These are phyloP conservation scores for Sturmia bella DNA, from an alignment of 2,888 invertebrate species.

Conservation along the genomic window DNA sequence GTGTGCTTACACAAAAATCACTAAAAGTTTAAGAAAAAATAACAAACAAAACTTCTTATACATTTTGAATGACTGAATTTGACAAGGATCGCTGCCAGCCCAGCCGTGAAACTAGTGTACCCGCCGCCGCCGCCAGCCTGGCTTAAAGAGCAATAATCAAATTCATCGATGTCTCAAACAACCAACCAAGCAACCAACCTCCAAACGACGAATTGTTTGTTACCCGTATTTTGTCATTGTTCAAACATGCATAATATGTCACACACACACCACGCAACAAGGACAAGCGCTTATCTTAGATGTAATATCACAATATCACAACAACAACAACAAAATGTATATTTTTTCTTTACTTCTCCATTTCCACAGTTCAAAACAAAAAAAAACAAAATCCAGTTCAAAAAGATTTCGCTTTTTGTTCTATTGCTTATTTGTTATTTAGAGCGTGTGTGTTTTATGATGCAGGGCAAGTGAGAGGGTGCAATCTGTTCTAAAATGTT, in stretches of 20 bases:
- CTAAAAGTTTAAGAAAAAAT: neutral
- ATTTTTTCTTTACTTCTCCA: neutral
- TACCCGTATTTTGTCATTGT: conserved; percentile 35
- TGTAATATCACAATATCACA: conserved; percentile 59
- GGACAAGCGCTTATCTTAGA: conserved; percentile 56
- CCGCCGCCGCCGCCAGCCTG: conserved; percentile 1
- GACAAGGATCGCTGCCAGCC: conserved; percentile 41
- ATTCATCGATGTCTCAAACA: conserved; percentile 34
- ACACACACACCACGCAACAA: conserved; percentile 27
- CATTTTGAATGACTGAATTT: conserved; percentile 45
- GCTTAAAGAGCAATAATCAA: conserved; percentile 20
- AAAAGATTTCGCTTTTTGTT: conserved; percentile 47
- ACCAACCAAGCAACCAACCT: conserved; percentile 38
- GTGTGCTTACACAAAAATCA: conserved; percentile 22
- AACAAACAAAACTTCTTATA: conserved; percentile 14
- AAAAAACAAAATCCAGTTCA: conserved; percentile 32
- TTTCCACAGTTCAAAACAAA: too few species aligned
- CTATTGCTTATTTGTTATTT: conserved; percentile 31
- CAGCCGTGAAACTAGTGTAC: neutral
- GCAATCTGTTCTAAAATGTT: conserved; percentile 56
- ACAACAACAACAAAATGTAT: conserved; percentile 15
- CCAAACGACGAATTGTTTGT: conserved; percentile 28
- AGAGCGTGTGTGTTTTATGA: conserved; percentile 13
- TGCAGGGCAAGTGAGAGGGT: conserved; percentile 49
- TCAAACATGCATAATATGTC: conserved; percentile 49